phyloP scores from a whole-genome alignment of 2,888 invertebrate genomes.

The Drosophila testacea region DNA sequence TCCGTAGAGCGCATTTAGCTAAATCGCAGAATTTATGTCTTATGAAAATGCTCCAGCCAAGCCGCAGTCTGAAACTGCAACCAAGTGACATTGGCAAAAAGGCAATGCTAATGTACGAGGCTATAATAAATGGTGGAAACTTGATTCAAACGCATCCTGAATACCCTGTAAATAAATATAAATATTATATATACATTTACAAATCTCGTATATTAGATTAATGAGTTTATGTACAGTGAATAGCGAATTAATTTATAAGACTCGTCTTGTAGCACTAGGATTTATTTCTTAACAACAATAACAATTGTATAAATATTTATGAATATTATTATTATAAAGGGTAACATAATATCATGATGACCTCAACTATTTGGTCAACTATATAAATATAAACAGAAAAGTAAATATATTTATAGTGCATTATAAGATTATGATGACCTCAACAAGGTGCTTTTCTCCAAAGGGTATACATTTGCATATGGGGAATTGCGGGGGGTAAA shows the following conservation, averaged over 20 bases:
- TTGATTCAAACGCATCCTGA: slow-evolving; percentile 10
- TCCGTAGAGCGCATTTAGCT: slow-evolving; percentile 77
- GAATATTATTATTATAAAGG: no score
- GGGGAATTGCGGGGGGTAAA: background rate
- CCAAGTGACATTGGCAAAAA: slow-evolving; percentile 56
- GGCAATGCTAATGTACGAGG: slow-evolving; percentile 58
- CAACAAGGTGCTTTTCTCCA: background rate
- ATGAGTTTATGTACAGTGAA: no score
- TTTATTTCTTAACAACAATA: no score
- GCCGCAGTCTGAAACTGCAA: slow-evolving; percentile 16
- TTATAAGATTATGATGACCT: background rate
- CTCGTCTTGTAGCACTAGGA: no score
- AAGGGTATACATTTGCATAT: no score
- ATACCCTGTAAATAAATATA: slow-evolving; percentile 27
- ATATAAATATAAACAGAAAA: no score
- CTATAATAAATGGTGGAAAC: slow-evolving; percentile 30
- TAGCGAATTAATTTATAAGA: no score
- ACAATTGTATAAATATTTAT: no score
- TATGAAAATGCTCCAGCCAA: slow-evolving; percentile 69
- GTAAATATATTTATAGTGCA: background rate
- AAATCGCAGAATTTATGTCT: slow-evolving; percentile 80
- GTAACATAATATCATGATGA: no score
- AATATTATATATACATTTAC: background rate
- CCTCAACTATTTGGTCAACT: no score
- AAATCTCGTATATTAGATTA: no score